These are phyloP conservation scores for Eupleurogrammus muticus DNA, from an alignment of 2,797 vertebrate genomes.

Conservation along the genomic window DNA sequence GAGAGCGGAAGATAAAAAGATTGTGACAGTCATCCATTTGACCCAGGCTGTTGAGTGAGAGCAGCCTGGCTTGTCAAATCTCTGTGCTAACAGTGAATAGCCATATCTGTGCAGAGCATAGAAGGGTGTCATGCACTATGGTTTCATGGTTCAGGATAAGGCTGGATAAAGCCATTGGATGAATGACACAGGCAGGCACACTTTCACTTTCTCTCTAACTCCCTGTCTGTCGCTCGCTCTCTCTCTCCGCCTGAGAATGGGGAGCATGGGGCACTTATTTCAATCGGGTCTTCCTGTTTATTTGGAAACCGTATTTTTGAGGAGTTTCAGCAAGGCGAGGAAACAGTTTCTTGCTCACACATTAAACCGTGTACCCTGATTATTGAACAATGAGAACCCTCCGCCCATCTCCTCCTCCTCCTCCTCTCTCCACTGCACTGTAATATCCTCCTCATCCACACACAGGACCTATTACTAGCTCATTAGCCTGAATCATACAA, in stretches of 20 bases:
- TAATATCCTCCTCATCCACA: slow-evolving; percentile 96
- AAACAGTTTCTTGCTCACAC: slow-evolving; percentile 87
- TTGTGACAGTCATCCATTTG: slow-evolving; percentile 88
- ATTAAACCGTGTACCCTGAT: slow-evolving; percentile 95
- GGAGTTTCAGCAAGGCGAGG: slow-evolving; percentile 7
- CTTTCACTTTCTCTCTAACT: slow-evolving; percentile 67
- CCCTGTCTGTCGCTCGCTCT: slow-evolving; percentile 53
- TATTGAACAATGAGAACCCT: slow-evolving; percentile 92
- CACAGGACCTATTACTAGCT: slow-evolving; percentile 88
- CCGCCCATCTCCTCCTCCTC: slow-evolving; percentile 34
- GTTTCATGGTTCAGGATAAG: slow-evolving; percentile 95
- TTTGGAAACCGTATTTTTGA: slow-evolving; percentile 41
- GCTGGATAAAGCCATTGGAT: slow-evolving; percentile 91
- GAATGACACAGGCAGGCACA: slow-evolving; percentile 81
- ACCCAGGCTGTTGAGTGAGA: slow-evolving; percentile 95
- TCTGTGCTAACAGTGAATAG: slow-evolving; percentile 94
- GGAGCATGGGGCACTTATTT: slow-evolving; percentile 44
- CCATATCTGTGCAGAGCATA: slow-evolving; percentile 91
- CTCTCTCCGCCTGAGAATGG: slow-evolving; percentile 35
- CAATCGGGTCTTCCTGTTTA: slow-evolving; percentile 35
- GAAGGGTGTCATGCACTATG: slow-evolving; percentile 92
- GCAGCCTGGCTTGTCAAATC: slow-evolving; percentile 98
- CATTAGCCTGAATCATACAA: slow-evolving; percentile 98
- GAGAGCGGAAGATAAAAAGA: slow-evolving; percentile 69
- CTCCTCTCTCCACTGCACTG: slow-evolving; percentile 53